Percentiles rank a stretch among this genome's conserved stretches.
These are phyloP conservation scores for Spheniscus mendiculus DNA, from an alignment of 2,113 vertebrate species.

Conservation along the genomic window DNA sequence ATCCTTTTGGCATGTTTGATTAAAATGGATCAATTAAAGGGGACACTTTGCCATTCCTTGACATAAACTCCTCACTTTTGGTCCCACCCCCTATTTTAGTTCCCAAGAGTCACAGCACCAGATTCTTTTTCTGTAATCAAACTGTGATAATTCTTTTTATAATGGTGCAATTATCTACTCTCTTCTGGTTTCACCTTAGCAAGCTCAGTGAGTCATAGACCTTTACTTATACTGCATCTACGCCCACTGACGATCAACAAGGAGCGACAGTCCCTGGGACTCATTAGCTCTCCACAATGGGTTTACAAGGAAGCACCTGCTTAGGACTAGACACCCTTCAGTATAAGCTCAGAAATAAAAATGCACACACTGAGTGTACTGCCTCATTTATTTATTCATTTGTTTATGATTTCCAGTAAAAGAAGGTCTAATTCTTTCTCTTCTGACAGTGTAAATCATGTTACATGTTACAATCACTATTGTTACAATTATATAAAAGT, in stretches of 20 bases:
- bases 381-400: background rate
- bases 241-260: slow-evolving; percentile 50
- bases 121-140: slow-evolving; percentile 13
- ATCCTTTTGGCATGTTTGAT: background rate
- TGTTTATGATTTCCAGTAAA: background rate
- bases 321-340: background rate
- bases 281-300: background rate
- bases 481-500: background rate
- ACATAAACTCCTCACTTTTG: background rate
- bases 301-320: background rate
- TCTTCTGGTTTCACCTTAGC: slow-evolving; percentile 53
- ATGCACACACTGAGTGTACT: background rate
- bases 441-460: background rate
- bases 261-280: background rate
- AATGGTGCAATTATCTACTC: slow-evolving; percentile 59
- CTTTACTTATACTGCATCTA: slow-evolving; percentile 50
- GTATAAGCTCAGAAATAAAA: background rate
- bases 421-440: background rate
- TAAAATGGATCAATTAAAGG: slow-evolving; percentile 16
- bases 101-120: background rate
- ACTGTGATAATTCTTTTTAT: slow-evolving; percentile 44
- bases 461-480: background rate
- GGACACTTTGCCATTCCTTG: background rate
- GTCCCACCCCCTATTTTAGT: background rate
- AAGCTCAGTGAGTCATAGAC: slow-evolving; percentile 53